Percentiles rank a stretch among this genome's conserved stretches.
Conservation (phyloP, 2,888 invertebrate genomes). For the Mystacides longicornis region DNA sequence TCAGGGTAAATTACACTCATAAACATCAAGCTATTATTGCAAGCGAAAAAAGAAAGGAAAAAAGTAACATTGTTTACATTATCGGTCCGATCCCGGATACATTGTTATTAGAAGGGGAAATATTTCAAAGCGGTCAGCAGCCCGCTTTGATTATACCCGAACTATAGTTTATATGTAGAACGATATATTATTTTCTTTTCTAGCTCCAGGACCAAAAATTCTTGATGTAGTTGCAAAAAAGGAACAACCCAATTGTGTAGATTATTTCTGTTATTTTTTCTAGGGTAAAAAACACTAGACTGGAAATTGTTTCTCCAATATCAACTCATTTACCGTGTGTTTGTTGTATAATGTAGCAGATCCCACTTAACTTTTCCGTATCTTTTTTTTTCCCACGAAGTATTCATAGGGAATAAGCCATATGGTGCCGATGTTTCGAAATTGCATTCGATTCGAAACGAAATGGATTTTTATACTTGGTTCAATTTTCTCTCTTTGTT, state of each 20-base stretch:
- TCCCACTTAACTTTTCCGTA: background rate
- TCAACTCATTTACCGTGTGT: background rate
- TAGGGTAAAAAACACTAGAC: background rate
- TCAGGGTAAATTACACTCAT: too few species aligned
- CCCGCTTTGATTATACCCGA: constrained; percentile 12
- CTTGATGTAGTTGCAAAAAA: constrained; percentile 4
- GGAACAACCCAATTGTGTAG: too few species aligned
- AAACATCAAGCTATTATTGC: too few species aligned
- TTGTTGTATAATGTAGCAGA: background rate
- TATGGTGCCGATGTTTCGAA: background rate
- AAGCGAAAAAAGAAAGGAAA: constrained; percentile 3
- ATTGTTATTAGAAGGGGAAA: background rate
- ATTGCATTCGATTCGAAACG: background rate
- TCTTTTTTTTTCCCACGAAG: background rate
- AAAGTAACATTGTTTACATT: constrained; percentile 9
- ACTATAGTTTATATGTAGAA: too few species aligned
- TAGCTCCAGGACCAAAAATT: background rate
- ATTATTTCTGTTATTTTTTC: background rate
- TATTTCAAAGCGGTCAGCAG: constrained; percentile 12
- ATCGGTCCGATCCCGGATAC: constrained; percentile 5
- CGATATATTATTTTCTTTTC: constrained; percentile 10
- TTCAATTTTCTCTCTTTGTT: background rate
- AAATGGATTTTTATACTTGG: constrained; percentile 1
- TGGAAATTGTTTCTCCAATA: background rate
- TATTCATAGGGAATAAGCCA: constrained; percentile 2